These are phyloP conservation scores for Sternarchorhynchus goeldii DNA, from an alignment of 2,797 vertebrate species.

Conservation along the genomic window DNA sequence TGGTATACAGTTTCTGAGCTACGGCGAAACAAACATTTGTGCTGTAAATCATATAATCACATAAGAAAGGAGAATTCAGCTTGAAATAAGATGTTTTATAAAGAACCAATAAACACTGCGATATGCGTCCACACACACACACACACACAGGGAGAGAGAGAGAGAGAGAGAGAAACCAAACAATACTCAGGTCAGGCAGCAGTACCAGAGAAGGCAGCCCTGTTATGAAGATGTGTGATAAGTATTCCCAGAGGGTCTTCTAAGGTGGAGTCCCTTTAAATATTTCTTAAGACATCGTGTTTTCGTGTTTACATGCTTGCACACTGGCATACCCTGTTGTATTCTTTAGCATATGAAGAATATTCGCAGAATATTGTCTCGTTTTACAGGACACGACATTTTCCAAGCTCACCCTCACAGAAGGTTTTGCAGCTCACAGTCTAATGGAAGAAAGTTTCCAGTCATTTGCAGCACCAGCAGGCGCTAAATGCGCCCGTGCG, in stretches of 20 bases:
- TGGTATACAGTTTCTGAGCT: slow-evolving; percentile 12
- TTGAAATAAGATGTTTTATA: slow-evolving; percentile 7
- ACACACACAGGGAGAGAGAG: neutral
- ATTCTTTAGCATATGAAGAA: too few relatives aligned
- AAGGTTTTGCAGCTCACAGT: neutral
- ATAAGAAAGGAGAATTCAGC: neutral
- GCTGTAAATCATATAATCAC: slow-evolving; percentile 21
- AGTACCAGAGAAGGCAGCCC: neutral
- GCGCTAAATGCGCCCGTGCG: neutral
- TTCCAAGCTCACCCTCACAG: too few relatives aligned
- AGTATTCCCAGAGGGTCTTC: neutral
- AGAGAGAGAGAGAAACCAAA: neutral
- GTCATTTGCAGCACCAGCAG: neutral
- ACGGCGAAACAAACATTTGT: slow-evolving; percentile 11
- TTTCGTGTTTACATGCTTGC: too few relatives aligned
- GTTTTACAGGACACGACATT: too few relatives aligned
- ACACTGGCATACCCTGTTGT: too few relatives aligned
- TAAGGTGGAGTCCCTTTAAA: neutral
- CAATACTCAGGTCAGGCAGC: slow-evolving; percentile 9
- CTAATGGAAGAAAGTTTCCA: slow-evolving; percentile 6
- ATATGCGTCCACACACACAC: slow-evolving; percentile 14
- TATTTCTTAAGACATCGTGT: neutral
- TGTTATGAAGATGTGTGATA: slow-evolving; percentile 8
- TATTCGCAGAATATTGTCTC: too few relatives aligned
- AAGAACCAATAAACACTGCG: neutral